Percentiles rank a stretch among this genome's conserved stretches.
phyloP scores from a whole-genome alignment of 2,113 vertebrate species.

The Equus quagga region DNA sequence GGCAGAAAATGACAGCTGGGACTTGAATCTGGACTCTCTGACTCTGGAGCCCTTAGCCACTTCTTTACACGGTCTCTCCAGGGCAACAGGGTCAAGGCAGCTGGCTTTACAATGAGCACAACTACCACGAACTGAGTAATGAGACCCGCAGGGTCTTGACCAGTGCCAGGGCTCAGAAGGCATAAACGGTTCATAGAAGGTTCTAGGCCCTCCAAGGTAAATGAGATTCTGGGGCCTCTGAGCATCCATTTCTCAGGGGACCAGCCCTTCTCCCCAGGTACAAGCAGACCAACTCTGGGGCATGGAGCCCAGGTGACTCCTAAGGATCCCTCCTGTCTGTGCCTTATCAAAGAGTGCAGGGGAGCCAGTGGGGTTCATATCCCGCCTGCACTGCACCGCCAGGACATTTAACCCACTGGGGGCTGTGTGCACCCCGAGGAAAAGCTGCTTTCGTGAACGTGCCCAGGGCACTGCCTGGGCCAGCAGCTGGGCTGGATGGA shows the following conservation, averaged over 20 bases:
- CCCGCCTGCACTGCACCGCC: rapidly evolving
- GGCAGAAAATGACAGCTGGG: background rate
- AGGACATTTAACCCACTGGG: rapidly evolving
- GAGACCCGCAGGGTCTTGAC: background rate
- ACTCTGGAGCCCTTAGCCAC: background rate
- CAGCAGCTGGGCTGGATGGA: background rate
- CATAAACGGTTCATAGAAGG: background rate
- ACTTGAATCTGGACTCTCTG: background rate
- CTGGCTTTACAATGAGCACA: background rate
- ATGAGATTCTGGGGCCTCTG: background rate
- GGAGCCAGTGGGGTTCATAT: rapidly evolving
- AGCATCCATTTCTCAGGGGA: background rate
- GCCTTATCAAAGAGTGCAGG: background rate
- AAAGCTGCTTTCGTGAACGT: background rate
- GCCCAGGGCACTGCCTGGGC: rapidly evolving
- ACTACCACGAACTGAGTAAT: background rate
- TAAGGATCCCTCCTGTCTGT: background rate
- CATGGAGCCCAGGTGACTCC: background rate
- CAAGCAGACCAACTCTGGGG: background rate
- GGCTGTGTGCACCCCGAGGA: background rate
- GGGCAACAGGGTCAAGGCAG: background rate
- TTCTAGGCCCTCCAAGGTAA: background rate
- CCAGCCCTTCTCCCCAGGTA: background rate
- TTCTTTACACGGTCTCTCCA: rapidly evolving
- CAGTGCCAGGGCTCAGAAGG: background rate